Evolutionary conservation across 2,797 vertebrate genomes (phyloP).

Genomic region (Phalloptychus januarius): DNA sequence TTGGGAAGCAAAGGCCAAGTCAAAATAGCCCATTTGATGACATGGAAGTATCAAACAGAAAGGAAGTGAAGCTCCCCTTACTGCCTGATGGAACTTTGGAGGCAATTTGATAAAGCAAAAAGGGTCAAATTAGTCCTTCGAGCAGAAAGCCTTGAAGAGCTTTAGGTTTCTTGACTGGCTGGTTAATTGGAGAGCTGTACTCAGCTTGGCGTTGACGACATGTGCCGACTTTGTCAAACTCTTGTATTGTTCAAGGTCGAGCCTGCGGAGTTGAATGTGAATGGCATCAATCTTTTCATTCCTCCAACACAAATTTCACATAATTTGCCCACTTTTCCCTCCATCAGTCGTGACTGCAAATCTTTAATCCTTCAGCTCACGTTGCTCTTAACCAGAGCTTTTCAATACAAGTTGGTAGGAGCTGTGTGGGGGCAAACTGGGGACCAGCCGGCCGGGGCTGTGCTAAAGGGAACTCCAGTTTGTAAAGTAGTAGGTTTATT

Average conservation of each 20-base stretch:
- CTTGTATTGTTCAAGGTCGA: slow-evolving; percentile 37
- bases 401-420: neutral
- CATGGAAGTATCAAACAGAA: slow-evolving; percentile 20
- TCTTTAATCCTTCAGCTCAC: neutral
- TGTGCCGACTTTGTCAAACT: slow-evolving; percentile 6
- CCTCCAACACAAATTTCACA: neutral
- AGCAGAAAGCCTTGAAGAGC: slow-evolving; percentile 43
- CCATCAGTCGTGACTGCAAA: neutral
- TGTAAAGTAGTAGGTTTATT: neutral
- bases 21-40: slow-evolving; percentile 18
- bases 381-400: neutral
- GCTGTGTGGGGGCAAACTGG: neutral
- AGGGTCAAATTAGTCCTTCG: slow-evolving; percentile 44
- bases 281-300: slow-evolving; percentile 20
- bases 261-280: slow-evolving; percentile 21
- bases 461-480: neutral
- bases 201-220: neutral
- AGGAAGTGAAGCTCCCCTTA: neutral
- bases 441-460: neutral
- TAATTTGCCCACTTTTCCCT: slow-evolving; percentile 2
- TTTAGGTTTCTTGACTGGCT: slow-evolving; percentile 29
- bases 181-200: slow-evolving; percentile 28
- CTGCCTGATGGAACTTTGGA: slow-evolving; percentile 28
- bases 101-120: slow-evolving; percentile 19
- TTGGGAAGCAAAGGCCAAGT: slow-evolving; percentile 15